Evolutionary conservation across 2,888 invertebrate species (phyloP).

Genomic region (Drosophila monieri): DNA sequence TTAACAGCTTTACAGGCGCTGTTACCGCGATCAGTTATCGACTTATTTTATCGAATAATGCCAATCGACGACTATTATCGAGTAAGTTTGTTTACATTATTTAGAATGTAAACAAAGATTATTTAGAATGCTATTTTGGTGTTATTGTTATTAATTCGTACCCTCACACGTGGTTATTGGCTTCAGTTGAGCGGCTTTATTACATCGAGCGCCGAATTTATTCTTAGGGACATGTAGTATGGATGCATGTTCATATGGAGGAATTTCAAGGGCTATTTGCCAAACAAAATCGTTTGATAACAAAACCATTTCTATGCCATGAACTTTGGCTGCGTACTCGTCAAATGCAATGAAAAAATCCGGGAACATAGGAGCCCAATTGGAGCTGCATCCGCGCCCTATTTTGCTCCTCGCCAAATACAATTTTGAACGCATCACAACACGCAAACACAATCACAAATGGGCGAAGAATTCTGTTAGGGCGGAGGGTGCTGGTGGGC

Average conservation of each 20-base stretch:
- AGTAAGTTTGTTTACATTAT: too few species aligned
- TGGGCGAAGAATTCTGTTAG: conserved; percentile 13
- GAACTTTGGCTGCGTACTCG: conserved; percentile 54
- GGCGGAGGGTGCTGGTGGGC: neutral
- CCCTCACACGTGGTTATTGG: conserved; percentile 56
- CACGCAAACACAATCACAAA: conserved; percentile 79
- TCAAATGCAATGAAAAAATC: conserved; percentile 74
- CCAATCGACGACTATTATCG: too few species aligned
- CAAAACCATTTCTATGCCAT: conserved; percentile 50
- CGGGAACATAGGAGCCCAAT: conserved; percentile 59
- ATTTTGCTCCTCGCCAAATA: conserved; percentile 53
- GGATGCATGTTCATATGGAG: conserved; percentile 9
- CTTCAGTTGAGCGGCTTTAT: conserved; percentile 60
- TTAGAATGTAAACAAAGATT: too few species aligned
- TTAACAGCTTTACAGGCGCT: too few species aligned
- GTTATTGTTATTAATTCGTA: too few species aligned
- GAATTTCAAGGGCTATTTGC: conserved; percentile 47
- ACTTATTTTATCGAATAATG: too few species aligned
- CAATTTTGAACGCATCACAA: conserved; percentile 78
- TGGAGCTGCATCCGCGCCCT: conserved; percentile 53
- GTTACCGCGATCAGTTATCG: too few species aligned
- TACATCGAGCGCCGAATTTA: conserved; percentile 34
- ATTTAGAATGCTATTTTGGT: too few species aligned
- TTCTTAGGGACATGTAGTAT: conserved; percentile 23
- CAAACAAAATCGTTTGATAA: conserved; percentile 68